phyloP scores from a whole-genome alignment of 2,888 invertebrate species.

The Drosophila phalerata region DNA sequence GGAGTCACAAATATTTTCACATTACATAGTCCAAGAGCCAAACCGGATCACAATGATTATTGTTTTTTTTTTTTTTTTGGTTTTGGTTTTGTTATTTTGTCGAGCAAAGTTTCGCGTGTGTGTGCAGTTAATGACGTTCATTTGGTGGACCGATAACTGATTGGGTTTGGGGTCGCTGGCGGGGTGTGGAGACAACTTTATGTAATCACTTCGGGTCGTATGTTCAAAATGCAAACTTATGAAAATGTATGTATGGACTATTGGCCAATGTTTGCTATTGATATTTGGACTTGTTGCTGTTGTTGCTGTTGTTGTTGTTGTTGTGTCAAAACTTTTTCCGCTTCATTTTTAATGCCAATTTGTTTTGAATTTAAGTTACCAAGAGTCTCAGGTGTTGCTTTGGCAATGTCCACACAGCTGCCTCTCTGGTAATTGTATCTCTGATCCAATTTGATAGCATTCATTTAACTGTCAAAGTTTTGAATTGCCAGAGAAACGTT shows the following conservation, averaged over 20 bases:
- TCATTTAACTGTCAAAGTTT: slow-evolving; percentile 68
- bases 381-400: slow-evolving; percentile 47
- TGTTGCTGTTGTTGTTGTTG: slow-evolving; percentile 28
- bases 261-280: slow-evolving; percentile 69
- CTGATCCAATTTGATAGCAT: slow-evolving; percentile 64
- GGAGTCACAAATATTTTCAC: slow-evolving; percentile 38
- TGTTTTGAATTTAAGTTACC: slow-evolving; percentile 22
- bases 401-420: slow-evolving; percentile 33
- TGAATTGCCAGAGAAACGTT: slow-evolving; percentile 36
- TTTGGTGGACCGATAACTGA: slow-evolving; percentile 50
- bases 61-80: slow-evolving; percentile 1
- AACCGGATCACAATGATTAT: slow-evolving; percentile 54
- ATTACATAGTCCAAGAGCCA: slow-evolving; percentile 47
- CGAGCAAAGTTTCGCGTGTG: slow-evolving; percentile 33
- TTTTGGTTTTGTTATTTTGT: slow-evolving; percentile 1
- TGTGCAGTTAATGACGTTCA: slow-evolving; percentile 54
- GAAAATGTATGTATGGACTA: slow-evolving; percentile 38
- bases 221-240: slow-evolving; percentile 65
- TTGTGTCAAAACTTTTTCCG: slow-evolving; percentile 61
- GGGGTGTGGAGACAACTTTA: slow-evolving; percentile 43
- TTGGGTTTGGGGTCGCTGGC: slow-evolving; percentile 9
- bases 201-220: slow-evolving; percentile 62
- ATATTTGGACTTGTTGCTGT: slow-evolving; percentile 39
- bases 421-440: slow-evolving; percentile 56
- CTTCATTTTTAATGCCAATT: slow-evolving; percentile 56